Evolutionary conservation across 2,113 vertebrate genomes (phyloP).

Genomic region (Heloderma charlesbogerti): DNA sequence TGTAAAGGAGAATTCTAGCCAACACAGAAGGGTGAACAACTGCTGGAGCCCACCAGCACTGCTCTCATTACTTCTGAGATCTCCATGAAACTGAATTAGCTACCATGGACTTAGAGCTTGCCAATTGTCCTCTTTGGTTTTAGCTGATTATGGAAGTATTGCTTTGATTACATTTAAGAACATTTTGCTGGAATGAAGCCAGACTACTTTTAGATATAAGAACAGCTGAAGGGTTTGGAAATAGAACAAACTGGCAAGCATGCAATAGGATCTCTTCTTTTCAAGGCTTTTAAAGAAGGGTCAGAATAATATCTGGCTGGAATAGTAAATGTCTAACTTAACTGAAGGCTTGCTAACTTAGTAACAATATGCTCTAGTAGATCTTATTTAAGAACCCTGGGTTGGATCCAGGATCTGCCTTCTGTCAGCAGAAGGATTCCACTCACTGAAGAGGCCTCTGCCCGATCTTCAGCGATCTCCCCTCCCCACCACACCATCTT

Average conservation of each 20-base stretch:
- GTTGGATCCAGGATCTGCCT: too few relatives aligned
- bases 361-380: neutral
- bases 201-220: neutral
- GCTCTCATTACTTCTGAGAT: neutral
- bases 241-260: neutral
- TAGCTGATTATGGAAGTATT: neutral
- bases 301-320: neutral
- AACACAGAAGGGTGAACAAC: neutral
- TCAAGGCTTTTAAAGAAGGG: neutral
- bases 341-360: neutral
- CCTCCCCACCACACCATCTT: too few relatives aligned
- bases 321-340: neutral
- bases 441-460: too few relatives aligned
- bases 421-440: too few relatives aligned
- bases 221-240: neutral
- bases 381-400: too few relatives aligned
- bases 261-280: neutral
- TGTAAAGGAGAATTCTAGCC: slow-evolving; percentile 1
- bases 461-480: too few relatives aligned
- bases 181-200: neutral
- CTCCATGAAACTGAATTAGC: slow-evolving; percentile 1
- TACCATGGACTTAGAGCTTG: neutral
- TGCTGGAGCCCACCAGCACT: neutral
- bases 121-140: neutral
- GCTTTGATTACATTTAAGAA: neutral